These are phyloP conservation scores for Irena cyanogastra DNA, from an alignment of 2,113 vertebrate genomes.

Conservation along the genomic window DNA sequence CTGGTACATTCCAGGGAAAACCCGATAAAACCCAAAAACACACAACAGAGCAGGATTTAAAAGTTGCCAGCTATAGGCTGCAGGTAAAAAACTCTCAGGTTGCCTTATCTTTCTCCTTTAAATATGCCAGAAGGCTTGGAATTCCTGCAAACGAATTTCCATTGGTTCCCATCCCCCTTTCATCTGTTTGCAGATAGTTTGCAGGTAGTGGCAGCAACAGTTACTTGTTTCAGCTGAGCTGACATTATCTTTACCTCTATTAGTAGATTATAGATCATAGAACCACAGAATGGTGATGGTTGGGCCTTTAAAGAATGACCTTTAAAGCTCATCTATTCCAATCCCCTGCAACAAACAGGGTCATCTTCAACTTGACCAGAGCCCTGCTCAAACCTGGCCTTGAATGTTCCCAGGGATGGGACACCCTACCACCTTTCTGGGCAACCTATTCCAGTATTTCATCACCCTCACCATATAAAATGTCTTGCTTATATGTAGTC, in stretches of 20 bases:
- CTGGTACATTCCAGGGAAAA: too few species aligned
- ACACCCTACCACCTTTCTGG: neutral
- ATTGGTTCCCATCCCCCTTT: neutral
- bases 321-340: neutral
- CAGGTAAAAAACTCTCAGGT: neutral
- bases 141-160: neutral
- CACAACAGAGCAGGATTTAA: too few species aligned
- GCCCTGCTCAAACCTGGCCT: neutral
- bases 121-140: neutral
- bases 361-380: neutral
- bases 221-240: neutral
- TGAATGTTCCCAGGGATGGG: neutral
- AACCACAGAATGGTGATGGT: neutral
- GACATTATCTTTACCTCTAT: neutral
- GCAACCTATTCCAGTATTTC: neutral
- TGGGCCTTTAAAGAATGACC: neutral
- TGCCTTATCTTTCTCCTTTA: neutral
- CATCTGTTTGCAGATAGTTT: neutral
- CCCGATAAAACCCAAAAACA: too few species aligned
- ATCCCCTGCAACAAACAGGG: accelerated
- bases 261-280: neutral
- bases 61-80: neutral
- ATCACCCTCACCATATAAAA: neutral
- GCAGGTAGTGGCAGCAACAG: neutral
- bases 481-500: neutral